Base-by-base conservation (phyloP, 1,140 invertebrate genomes). In the Aphaenogaster ashmeadi region DNA sequence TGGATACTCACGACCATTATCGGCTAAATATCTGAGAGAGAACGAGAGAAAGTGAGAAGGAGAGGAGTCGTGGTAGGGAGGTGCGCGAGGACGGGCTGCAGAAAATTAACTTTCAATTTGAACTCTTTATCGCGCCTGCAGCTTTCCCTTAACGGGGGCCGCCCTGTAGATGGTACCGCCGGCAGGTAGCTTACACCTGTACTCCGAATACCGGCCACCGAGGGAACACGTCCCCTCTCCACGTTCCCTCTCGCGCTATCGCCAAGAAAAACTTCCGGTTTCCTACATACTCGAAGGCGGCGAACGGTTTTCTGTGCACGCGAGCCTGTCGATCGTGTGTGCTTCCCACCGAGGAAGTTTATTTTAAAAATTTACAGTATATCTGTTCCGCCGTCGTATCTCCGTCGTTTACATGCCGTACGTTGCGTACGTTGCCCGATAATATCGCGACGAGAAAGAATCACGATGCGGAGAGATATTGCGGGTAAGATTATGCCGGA, bases 41-140 rank as follows among this genome's bases (percentile, higher is more conserved):
- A 77, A 5, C 2, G 64, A 58, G 67, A 58, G 87, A 36, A 47
- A 58, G 74, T 56, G 87, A 84, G 36, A 84, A 33, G 18, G 78
- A 47, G 44, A 77, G 44, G 44, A 38, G 38, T 6, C 8, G 60
- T 66, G 52, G 21, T 11, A n/a, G 52, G 3, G 50, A 85, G 54
- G 62, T 71, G 78, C 21, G 67, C 27, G 83, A 86, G 77, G 66
- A 89, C 38, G 67, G 75, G 47, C 64, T 50, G 52, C 87, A 80
- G 84, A 91, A 78, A 89, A 91, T 91, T 91, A 91, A 91, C 87
- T 91, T 91, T 91, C 89, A 91, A 91, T 91, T 91, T 87, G 56
- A 66, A 80, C 56, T 84, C 89, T 85, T 85, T 89, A 80, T 75
- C 58, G 56, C 60, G 52, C 67, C 50, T 66, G 44, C 79, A 75